phyloP scores from a whole-genome alignment of 1,140 invertebrate genomes.

The Onthophagus taurus region DNA sequence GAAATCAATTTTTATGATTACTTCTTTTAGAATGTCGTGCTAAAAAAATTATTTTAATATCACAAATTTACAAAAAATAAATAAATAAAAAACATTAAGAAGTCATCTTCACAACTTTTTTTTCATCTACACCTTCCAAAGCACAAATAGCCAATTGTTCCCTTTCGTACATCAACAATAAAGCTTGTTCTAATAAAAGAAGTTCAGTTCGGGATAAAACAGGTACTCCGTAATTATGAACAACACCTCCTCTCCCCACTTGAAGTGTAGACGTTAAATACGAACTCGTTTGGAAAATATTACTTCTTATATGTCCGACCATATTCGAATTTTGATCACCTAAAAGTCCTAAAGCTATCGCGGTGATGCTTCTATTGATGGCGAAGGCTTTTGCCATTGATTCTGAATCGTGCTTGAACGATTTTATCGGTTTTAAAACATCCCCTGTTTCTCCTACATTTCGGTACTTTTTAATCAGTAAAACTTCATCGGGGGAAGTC shows the following conservation, averaged over 20 bases:
- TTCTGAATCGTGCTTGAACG: neutral
- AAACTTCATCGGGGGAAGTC: neutral
- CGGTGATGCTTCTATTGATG: slow-evolving; percentile 26
- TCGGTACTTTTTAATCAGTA: slow-evolving; percentile 12
- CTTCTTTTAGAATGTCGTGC: neutral
- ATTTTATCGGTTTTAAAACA: neutral
- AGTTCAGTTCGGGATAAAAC: slow-evolving; percentile 25
- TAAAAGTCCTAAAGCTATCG: slow-evolving; percentile 29
- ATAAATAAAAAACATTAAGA: too few species aligned
- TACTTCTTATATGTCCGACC: slow-evolving; percentile 28
- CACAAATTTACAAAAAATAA: too few species aligned
- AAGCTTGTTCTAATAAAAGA: slow-evolving; percentile 23
- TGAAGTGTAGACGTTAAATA: slow-evolving; percentile 28
- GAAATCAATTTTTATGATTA: neutral
- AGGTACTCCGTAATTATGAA: slow-evolving; percentile 32
- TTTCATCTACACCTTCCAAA: slow-evolving; percentile 17
- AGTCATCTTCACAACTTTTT: slow-evolving; percentile 10
- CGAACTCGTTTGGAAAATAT: slow-evolving; percentile 20
- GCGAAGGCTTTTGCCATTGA: slow-evolving; percentile 23
- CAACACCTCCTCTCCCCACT: slow-evolving; percentile 27
- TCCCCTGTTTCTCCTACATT: neutral
- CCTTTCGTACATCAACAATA: slow-evolving; percentile 19
- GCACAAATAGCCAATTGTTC: slow-evolving; percentile 28
- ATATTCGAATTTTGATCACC: slow-evolving; percentile 26
- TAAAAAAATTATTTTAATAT: neutral